Evolutionary conservation across 2,113 vertebrate genomes (phyloP).

Genomic region (Brachionichthys hirsutus): DNA sequence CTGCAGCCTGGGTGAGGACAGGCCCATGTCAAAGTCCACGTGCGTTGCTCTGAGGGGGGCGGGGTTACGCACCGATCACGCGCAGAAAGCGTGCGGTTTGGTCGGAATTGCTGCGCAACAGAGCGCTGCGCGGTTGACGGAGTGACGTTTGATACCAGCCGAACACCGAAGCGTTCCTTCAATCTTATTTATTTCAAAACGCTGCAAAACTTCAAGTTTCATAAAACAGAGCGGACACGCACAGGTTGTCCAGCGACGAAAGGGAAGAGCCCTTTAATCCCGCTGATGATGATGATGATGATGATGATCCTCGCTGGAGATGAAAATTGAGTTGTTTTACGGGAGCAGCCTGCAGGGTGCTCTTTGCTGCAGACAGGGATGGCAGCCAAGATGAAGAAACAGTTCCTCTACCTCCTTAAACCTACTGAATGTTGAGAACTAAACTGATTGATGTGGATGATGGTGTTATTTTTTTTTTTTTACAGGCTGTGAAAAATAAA

Average conservation of each 20-base stretch:
- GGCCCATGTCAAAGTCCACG: constrained; percentile 79
- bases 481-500: too few relatives aligned
- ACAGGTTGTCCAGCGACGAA: constrained; percentile 11
- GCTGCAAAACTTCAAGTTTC: constrained; percentile 18
- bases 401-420: constrained; percentile 1
- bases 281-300: constrained; percentile 16
- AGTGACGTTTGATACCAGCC: constrained; percentile 26
- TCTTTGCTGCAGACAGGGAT: constrained; percentile 4
- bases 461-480: too few relatives aligned
- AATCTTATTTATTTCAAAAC: constrained; percentile 8
- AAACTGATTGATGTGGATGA: too few relatives aligned
- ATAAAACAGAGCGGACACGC: constrained; percentile 12
- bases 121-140: constrained; percentile 4
- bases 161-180: not conserved
- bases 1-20: constrained; percentile 23
- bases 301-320: constrained; percentile 6
- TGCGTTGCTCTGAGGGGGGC: constrained; percentile 66
- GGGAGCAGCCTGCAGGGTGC: not conserved
- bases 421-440: not conserved
- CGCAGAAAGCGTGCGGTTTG: constrained; percentile 67
- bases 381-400: constrained; percentile 12
- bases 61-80: constrained; percentile 62
- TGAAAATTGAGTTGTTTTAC: constrained; percentile 25
- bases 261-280: constrained; percentile 23
- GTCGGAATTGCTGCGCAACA: constrained; percentile 40